phyloP scores from a whole-genome alignment of 2,888 invertebrate genomes.

The Heterodera filipjevi region DNA sequence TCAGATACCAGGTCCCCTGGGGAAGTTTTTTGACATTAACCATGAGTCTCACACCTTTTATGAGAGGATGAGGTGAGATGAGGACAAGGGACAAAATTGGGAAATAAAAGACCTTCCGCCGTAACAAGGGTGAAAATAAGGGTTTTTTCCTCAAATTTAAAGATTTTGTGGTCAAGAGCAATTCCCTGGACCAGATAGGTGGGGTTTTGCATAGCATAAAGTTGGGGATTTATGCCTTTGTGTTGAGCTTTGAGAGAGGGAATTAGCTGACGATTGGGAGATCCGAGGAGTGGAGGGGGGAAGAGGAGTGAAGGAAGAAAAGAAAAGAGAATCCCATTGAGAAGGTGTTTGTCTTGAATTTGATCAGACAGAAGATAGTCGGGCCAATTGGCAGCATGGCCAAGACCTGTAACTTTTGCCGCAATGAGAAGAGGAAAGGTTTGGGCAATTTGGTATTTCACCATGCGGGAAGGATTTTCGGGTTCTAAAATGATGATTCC shows the following conservation, averaged over 20 bases:
- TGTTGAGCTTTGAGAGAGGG: neutral
- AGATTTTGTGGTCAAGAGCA: neutral
- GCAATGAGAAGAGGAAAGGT: neutral
- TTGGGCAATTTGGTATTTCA: constrained; percentile 12
- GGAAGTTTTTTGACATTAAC: neutral
- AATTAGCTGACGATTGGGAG: neutral
- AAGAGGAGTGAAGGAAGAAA: neutral
- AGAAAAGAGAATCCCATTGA: neutral
- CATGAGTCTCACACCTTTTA: neutral
- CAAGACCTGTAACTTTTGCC: constrained; percentile 6
- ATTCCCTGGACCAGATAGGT: neutral
- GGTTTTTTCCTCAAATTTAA: neutral
- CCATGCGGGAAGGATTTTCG: neutral
- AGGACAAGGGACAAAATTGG: neutral
- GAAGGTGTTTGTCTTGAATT: too few species aligned
- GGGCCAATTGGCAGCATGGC: neutral
- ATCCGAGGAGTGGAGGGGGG: too few species aligned
- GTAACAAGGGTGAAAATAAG: neutral
- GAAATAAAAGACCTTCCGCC: neutral
- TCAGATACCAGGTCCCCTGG: neutral
- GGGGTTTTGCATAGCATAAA: neutral
- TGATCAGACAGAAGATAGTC: neutral
- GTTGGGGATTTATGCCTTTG: neutral
- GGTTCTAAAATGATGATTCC: neutral
- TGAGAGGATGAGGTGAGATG: neutral